Percentiles rank a stretch among this genome's conserved stretches.
phyloP scores from a whole-genome alignment of 1,140 invertebrate genomes.

The Caligus rogercresseyi region DNA sequence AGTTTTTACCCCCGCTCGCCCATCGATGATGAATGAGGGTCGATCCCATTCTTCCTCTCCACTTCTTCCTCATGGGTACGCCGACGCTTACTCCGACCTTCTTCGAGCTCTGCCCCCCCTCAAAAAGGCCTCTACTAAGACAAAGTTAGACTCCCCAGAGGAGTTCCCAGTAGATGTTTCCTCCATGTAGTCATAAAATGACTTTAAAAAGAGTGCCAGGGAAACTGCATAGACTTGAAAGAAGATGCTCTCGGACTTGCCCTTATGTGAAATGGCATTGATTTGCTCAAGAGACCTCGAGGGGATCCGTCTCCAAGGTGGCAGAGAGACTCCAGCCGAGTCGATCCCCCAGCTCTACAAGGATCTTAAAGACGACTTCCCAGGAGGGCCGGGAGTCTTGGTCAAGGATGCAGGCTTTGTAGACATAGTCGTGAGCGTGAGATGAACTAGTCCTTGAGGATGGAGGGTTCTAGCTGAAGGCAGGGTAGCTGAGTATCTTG shows the following conservation, averaged over 20 bases:
- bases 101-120: background rate
- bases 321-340: background rate
- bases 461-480: background rate
- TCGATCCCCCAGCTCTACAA: background rate
- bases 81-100: background rate
- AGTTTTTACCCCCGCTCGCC: background rate
- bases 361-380: background rate
- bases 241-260: background rate
- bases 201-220: background rate
- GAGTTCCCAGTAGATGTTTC: background rate
- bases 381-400: background rate
- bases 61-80: conserved; percentile 11
- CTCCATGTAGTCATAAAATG: background rate
- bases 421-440: conserved; percentile 3
- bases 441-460: background rate
- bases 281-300: background rate
- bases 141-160: background rate
- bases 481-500: background rate
- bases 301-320: background rate
- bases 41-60: too few species aligned
- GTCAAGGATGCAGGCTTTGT: background rate
- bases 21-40: too few species aligned
- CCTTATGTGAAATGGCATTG: background rate
- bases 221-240: background rate
- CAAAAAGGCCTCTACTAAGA: conserved; percentile 9